phyloP scores from a whole-genome alignment of 1,140 invertebrate species.

The Trigoniulus corallinus region DNA sequence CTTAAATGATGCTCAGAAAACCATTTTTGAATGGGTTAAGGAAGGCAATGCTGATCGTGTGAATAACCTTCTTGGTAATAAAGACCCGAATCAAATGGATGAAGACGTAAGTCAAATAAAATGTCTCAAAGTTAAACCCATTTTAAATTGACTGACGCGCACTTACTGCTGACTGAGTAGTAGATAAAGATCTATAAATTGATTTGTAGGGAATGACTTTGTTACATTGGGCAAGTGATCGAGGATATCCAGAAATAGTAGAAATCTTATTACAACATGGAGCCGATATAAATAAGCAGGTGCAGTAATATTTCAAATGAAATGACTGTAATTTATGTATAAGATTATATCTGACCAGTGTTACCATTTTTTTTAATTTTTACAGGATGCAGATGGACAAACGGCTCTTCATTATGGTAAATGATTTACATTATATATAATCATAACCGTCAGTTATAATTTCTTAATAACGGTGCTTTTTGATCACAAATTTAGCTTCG shows the following conservation, averaged over 20 bases:
- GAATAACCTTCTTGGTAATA: not conserved
- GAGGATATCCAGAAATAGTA: not conserved
- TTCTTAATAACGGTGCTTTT: not conserved
- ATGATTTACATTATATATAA: not conserved
- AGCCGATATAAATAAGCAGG: not conserved
- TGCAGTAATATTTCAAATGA: not conserved
- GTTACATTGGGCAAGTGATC: conserved; percentile 1
- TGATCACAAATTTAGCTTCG: not conserved
- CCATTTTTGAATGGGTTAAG: not conserved
- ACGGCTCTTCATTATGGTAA: conserved; percentile 1
- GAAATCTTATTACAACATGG: not conserved
- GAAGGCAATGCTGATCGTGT: not conserved
- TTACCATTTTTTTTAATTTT: not conserved
- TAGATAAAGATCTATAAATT: too few species aligned
- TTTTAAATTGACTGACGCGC: too few species aligned
- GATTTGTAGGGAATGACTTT: not conserved
- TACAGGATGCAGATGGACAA: not conserved
- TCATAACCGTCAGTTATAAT: not conserved
- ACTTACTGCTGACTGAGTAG: too few species aligned
- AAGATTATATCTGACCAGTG: too few species aligned
- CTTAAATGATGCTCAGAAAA: not conserved
- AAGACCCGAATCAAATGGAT: not conserved
- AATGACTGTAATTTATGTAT: not conserved
- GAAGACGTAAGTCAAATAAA: not conserved
- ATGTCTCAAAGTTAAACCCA: not conserved